phyloP scores from a whole-genome alignment of 1,140 invertebrate species.

The Bathynomus jamesi region DNA sequence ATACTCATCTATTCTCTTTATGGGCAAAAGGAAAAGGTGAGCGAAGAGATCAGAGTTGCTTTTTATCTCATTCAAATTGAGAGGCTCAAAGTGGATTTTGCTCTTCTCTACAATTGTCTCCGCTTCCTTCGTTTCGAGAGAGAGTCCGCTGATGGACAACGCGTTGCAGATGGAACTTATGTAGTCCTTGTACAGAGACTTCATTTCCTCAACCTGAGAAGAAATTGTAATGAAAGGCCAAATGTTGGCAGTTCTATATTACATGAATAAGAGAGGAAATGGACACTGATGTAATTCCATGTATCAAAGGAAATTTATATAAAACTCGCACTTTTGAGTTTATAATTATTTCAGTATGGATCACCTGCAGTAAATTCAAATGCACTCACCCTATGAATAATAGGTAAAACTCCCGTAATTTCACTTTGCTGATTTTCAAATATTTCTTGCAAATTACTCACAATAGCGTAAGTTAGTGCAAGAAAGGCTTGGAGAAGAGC shows the following conservation, averaged over 20 bases:
- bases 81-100: not conserved
- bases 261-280: not conserved
- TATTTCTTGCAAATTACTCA: not conserved
- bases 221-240: not conserved
- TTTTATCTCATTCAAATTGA: not conserved
- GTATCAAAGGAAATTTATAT: too few species aligned
- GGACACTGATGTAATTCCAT: too few species aligned
- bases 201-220: conserved; percentile 58
- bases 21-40: conserved; percentile 7
- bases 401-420: not conserved
- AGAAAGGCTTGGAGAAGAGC: not conserved
- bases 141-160: conserved; percentile 61
- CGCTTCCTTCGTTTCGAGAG: conserved; percentile 50
- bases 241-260: not conserved
- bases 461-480: not conserved
- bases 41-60: not conserved
- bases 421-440: not conserved
- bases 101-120: conserved; percentile 30
- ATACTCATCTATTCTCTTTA: conserved; percentile 16
- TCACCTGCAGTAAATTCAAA: too few species aligned
- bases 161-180: conserved; percentile 62
- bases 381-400: not conserved
- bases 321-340: too few species aligned
- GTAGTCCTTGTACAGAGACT: conserved; percentile 63
- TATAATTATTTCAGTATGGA: too few species aligned